A percentile compares a stretch with the other conserved stretches of the same genome.
Conservation (phyloP, 2,888 invertebrate species). For the Callyntrura guangdongensis region DNA sequence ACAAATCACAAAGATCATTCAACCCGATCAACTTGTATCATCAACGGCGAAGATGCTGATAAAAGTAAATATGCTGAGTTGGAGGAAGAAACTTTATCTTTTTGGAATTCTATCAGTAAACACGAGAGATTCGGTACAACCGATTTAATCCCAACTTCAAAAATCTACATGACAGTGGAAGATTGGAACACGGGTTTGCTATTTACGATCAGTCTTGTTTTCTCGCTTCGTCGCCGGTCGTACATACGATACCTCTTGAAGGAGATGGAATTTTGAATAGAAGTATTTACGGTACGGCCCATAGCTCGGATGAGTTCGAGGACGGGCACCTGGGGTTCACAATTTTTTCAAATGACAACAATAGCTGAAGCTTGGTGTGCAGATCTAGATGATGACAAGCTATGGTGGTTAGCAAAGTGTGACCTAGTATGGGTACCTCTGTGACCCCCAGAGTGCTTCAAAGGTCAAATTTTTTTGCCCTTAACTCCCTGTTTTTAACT, state of each 20-base stretch:
- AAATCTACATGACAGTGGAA: conserved; percentile 54
- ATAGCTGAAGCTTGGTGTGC: conserved; percentile 1
- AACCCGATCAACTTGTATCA: not conserved
- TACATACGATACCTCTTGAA: not conserved
- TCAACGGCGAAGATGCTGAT: not conserved
- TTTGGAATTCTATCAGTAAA: conserved; percentile 37
- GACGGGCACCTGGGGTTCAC: no score
- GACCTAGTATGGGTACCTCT: conserved; percentile 34
- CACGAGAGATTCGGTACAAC: conserved; percentile 7
- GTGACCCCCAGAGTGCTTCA: conserved; percentile 37
- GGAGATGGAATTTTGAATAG: no score
- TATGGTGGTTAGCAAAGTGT: no score
- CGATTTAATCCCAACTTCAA: conserved; percentile 52
- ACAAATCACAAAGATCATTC: not conserved
- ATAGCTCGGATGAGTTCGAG: not conserved
- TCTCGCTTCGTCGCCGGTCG: no score
- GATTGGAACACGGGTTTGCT: conserved; percentile 52
- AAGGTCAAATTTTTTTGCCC: no score
- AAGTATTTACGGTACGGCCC: not conserved
- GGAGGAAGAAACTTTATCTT: not conserved
- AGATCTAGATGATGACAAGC: no score
- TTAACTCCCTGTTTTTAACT: no score
- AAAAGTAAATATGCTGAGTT: not conserved
- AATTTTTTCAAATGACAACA: no score
- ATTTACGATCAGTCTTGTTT: not conserved